These are phyloP conservation scores for Lutraria rhynchaena DNA, from an alignment of 1,140 invertebrate species.

Conservation along the genomic window DNA sequence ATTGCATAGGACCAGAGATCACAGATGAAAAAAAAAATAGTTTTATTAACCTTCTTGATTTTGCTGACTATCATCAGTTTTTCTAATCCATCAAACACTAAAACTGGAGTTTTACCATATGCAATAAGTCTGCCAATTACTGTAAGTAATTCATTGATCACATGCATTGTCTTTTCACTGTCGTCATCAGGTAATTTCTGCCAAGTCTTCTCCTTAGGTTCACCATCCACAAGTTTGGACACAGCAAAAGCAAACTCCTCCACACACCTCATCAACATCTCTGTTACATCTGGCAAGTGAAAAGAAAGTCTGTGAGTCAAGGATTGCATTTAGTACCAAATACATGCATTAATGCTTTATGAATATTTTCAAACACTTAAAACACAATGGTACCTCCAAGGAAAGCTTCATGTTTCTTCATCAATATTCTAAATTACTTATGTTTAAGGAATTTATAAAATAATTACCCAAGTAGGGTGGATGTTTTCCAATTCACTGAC, in stretches of 20 bases:
- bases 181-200: background rate
- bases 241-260: conserved; percentile 20
- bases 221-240: conserved; percentile 7
- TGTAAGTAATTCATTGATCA: conserved; percentile 17
- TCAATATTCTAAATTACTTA: background rate
- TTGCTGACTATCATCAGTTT: conserved; percentile 50
- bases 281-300: conserved; percentile 28
- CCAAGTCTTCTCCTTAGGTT: background rate
- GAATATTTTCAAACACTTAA: no score
- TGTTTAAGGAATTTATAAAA: no score
- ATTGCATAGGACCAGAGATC: background rate
- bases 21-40: no score
- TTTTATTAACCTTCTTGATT: conserved; percentile 56
- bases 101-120: conserved; percentile 33
- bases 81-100: conserved; percentile 65
- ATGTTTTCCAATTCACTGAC: no score
- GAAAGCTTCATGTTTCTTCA: no score
- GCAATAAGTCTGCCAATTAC: conserved; percentile 27
- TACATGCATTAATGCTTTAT: no score
- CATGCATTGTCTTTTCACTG: background rate
- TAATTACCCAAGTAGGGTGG: no score
- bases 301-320: background rate
- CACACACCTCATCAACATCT: conserved; percentile 16
- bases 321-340: no score
- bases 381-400: no score